A percentile compares a stretch with the other conserved stretches of the same genome.
phyloP scores from a whole-genome alignment of 1,140 invertebrate species.

The Thaumatotibia leucotreta region DNA sequence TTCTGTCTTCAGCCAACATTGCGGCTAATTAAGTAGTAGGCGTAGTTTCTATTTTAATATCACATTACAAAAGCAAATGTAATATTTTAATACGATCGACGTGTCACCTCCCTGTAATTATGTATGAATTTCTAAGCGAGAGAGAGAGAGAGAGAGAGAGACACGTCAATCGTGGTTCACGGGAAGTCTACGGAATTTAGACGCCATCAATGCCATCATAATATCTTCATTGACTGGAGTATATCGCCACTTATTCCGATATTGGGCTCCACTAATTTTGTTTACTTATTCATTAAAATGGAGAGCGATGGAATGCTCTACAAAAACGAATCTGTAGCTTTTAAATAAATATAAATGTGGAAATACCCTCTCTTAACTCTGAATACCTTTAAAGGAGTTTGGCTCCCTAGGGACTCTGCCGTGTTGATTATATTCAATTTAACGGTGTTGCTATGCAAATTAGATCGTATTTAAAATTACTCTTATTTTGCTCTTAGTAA shows the following conservation, averaged over 20 bases:
- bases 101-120: too few species aligned
- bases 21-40: too few species aligned
- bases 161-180: too few species aligned
- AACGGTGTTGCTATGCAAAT: not conserved
- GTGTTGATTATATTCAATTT: not conserved
- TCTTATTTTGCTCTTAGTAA: too few species aligned
- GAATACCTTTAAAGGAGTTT: not conserved
- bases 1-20: too few species aligned
- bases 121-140: too few species aligned
- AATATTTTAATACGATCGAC: too few species aligned
- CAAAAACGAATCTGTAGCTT: conserved; percentile 34
- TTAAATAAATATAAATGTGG: conserved; percentile 14
- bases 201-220: not conserved
- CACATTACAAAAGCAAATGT: too few species aligned
- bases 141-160: too few species aligned
- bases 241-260: conserved; percentile 53
- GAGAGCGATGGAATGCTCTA: conserved; percentile 54
- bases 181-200: too few species aligned
- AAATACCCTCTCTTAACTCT: conserved; percentile 16
- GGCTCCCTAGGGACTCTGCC: not conserved
- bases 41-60: too few species aligned
- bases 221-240: not conserved
- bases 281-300: conserved; percentile 73
- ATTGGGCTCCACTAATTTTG: conserved; percentile 68
- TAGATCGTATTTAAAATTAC: too few species aligned